Evolutionary conservation across 2,797 vertebrate genomes (phyloP).

Genomic region (Cossypha dichroa): DNA sequence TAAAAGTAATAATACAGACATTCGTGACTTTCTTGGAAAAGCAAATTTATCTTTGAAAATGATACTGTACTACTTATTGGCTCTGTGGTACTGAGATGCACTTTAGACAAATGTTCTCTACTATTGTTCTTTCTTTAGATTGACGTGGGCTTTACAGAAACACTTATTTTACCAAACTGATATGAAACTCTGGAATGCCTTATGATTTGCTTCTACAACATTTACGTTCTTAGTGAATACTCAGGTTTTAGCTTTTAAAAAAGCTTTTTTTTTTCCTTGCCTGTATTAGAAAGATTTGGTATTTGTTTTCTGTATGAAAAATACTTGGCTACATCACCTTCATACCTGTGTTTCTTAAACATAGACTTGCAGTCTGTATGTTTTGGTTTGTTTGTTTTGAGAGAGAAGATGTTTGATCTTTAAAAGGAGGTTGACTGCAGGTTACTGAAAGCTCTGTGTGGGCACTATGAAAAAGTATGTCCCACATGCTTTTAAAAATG

Average conservation of each 20-base stretch:
- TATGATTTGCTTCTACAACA: not conserved
- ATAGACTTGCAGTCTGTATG: not conserved
- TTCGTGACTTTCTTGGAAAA: not conserved
- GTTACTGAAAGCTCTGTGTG: slow-evolving; percentile 10
- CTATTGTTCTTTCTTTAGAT: not conserved
- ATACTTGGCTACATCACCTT: not conserved
- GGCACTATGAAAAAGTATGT: not conserved
- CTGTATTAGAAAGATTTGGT: not conserved
- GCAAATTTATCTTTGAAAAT: not conserved
- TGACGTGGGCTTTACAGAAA: not conserved
- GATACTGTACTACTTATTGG: not conserved
- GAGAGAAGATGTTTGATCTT: slow-evolving; percentile 17
- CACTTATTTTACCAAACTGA: not conserved
- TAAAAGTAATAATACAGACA: not conserved
- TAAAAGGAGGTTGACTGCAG: not conserved
- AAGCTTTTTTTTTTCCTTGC: not conserved
- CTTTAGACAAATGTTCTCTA: not conserved
- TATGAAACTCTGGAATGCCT: not conserved
- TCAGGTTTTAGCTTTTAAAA: not conserved
- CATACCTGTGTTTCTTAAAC: not conserved
- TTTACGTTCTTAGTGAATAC: not conserved
- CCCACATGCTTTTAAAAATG: not conserved
- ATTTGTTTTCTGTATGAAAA: not conserved
- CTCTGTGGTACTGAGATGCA: not conserved
- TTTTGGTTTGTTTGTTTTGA: not conserved